These are phyloP conservation scores for Patagioenas fasciata DNA, from an alignment of 2,113 vertebrate genomes.

Conservation along the genomic window DNA sequence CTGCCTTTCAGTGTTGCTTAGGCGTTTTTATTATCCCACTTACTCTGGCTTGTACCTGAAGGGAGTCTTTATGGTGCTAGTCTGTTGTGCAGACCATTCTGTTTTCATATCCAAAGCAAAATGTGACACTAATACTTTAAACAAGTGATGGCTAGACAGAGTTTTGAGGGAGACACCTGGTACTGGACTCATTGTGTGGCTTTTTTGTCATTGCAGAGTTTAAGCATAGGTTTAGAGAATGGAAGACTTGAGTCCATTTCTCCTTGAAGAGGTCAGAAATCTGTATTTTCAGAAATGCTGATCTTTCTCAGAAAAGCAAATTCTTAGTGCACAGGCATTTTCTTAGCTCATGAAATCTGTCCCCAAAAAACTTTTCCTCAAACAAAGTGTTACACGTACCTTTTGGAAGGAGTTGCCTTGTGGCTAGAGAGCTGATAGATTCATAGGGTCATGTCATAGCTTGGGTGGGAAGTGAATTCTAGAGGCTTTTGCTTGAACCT, in stretches of 20 bases:
- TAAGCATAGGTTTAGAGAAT: neutral
- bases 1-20: neutral
- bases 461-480: neutral
- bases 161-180: accelerated
- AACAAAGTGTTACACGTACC: accelerated
- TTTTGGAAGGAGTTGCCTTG: neutral
- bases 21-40: neutral
- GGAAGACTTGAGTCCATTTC: neutral
- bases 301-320: neutral
- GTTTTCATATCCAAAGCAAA: neutral
- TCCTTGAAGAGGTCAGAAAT: neutral
- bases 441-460: neutral
- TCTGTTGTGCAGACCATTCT: neutral
- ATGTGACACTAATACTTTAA: neutral
- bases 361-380: neutral
- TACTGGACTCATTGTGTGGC: neutral
- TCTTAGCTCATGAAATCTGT: neutral
- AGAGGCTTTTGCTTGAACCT: neutral
- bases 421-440: neutral
- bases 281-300: neutral
- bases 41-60: neutral
- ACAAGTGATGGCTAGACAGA: neutral
- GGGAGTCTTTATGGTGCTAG: neutral
- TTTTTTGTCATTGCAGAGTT: neutral
- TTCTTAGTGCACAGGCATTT: neutral